Conservation (phyloP, 1,140 invertebrate species). For the Monochamus saltuarius region DNA sequence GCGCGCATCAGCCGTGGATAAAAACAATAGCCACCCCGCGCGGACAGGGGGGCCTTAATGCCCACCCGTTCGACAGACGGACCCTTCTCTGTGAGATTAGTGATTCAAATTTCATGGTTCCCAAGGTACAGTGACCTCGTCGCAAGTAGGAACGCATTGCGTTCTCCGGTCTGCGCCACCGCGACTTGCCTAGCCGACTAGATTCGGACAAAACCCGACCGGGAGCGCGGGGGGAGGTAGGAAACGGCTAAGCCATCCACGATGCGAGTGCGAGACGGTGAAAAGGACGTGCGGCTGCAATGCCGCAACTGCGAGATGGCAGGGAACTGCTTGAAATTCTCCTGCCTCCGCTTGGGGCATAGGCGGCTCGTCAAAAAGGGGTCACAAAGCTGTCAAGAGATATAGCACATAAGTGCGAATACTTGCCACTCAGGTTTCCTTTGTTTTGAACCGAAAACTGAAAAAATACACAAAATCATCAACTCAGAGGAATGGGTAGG, state of each 20-base stretch:
- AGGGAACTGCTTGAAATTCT: constrained; percentile 12
- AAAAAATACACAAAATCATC: no score
- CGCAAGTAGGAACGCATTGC: constrained; percentile 49
- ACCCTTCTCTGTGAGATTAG: constrained; percentile 16
- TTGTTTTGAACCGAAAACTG: no score
- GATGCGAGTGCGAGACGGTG: constrained; percentile 21
- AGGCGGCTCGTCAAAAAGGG: constrained; percentile 6
- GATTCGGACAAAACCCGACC: constrained; percentile 8
- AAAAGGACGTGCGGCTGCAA: constrained; percentile 4
- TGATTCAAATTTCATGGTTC: constrained; percentile 40
- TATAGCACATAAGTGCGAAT: no score
- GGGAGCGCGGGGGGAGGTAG: constrained; percentile 16
- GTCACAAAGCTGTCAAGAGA: not conserved
- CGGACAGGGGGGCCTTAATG: not conserved
- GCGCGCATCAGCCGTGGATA: not conserved
- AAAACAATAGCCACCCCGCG: no score
- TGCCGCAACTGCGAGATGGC: constrained; percentile 14
- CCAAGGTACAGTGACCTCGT: constrained; percentile 48
- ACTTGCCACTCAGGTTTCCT: no score
- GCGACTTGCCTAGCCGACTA: constrained; percentile 24
- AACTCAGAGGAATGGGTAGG: no score
- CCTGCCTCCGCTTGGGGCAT: not conserved
- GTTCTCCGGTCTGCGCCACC: constrained; percentile 37
- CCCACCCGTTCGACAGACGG: not conserved
- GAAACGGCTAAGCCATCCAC: constrained; percentile 20